Evolutionary conservation across 1,140 invertebrate genomes (phyloP).

Genomic region (Euura saliciscinereae): DNA sequence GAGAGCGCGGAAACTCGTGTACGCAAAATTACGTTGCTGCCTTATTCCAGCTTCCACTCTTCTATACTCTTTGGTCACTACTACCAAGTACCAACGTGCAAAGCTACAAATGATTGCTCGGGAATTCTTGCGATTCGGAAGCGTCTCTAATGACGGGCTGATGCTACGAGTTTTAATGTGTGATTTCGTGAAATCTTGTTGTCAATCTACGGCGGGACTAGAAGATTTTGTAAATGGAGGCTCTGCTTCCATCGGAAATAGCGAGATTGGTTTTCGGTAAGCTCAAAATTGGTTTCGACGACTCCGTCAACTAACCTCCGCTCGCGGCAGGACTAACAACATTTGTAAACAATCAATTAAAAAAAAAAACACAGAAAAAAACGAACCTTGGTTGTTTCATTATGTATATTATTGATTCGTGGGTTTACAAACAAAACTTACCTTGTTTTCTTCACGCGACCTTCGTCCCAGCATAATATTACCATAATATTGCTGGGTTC

Average conservation of each 20-base stretch:
- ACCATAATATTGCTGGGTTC: not conserved
- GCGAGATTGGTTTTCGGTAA: constrained; percentile 57
- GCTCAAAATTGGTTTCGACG: constrained; percentile 5
- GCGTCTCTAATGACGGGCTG: no score
- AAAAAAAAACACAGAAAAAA: not conserved
- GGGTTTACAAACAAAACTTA: not conserved
- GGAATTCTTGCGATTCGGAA: no score
- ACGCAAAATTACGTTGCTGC: no score
- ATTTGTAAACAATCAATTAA: not conserved
- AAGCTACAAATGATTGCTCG: no score
- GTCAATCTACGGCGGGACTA: no score
- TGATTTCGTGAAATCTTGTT: no score
- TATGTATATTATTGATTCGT: no score
- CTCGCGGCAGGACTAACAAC: constrained; percentile 30
- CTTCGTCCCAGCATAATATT: not conserved
- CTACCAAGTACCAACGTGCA: no score
- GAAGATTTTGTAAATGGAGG: constrained; percentile 41
- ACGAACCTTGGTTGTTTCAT: not conserved
- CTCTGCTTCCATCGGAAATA: constrained; percentile 55
- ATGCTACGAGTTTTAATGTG: no score
- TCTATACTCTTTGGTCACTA: no score
- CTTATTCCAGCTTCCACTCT: no score
- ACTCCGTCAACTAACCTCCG: constrained; percentile 26
- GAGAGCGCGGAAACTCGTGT: no score
- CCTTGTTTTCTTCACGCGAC: not conserved